Evolutionary conservation across 2,113 vertebrate species (phyloP), one percentile per base, ranked within the genome.

Genomic region (Forbesichthys papilliferus): DNA sequence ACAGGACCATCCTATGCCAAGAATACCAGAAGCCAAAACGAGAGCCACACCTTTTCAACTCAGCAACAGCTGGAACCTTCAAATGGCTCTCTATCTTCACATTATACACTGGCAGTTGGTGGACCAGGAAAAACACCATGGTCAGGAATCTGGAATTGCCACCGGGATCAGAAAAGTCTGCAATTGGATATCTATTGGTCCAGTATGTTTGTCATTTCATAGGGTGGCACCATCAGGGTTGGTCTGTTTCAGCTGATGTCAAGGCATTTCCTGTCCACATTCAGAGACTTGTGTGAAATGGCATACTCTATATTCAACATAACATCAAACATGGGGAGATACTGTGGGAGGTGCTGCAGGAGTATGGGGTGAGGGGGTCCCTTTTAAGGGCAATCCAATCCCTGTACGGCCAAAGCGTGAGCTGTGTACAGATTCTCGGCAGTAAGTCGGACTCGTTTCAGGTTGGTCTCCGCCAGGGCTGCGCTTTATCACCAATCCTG

Each of bases 31-130:
- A 78, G 64, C 64, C 8, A 27, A 64, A 66, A 69, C 61, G 69
- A 46, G 46, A 71, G 66, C 67, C 53, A 53, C 65, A 73, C 56
- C n/a, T 81, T 76, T 82, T 78, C 81, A 73, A 14, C 42, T 36
- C 46, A 71, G 27, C 75, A 85, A 79, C 85, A 91, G 87, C 82
- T 88, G 85, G 67, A 70, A 65, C 58, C 34, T 16, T 51, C 71
- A 75, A 81, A 64, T 60, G 51, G 55, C 67, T 77, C 67, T 74
- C 27, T 54, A 51, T 82, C 69, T 74, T 80, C 61, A 80, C 46
- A 69, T 66, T 11, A 36, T 57, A 65, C 46, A 3, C 61, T 71
- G 65, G 71, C 84, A 87, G 76, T 75, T 84, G 84, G 62, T 77
- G 74, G 48, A 55, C 56, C 59, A 53, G 46, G 68, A 60, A 14